phyloP scores from a whole-genome alignment of 2,888 invertebrate genomes.

The Aporophyla lueneburgensis region DNA sequence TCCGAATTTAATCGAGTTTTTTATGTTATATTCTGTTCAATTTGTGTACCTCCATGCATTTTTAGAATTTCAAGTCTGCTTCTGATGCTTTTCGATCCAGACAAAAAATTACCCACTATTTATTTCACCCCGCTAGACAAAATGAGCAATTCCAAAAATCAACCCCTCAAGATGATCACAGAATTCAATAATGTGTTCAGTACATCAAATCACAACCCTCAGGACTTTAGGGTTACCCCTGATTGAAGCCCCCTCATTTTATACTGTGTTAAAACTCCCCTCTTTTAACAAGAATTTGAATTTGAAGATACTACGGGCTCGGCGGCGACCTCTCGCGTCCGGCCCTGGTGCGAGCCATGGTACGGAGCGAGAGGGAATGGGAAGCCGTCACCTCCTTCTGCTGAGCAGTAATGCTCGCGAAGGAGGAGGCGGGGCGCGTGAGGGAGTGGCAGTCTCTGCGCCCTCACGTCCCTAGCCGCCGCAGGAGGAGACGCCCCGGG shows the following conservation, averaged over 20 bases:
- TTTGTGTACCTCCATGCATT: not conserved
- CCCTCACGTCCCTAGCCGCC: too few species aligned
- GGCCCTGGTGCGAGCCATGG: too few species aligned
- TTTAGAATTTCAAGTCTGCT: not conserved
- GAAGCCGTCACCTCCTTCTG: too few species aligned
- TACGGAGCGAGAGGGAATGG: too few species aligned
- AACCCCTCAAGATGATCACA: constrained; percentile 13
- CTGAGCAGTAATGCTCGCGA: too few species aligned
- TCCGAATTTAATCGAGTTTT: not conserved
- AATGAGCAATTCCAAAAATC: constrained; percentile 19
- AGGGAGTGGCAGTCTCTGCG: too few species aligned
- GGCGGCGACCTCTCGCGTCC: too few species aligned
- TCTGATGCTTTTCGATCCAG: not conserved
- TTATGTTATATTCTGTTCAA: not conserved
- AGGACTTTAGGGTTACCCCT: constrained; percentile 71
- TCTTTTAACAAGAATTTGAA: constrained; percentile 75
- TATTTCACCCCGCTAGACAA: not conserved
- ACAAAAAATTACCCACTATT: not conserved
- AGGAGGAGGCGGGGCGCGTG: too few species aligned
- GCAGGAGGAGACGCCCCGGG: too few species aligned
- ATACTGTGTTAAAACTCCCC: constrained; percentile 74
- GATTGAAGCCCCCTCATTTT: constrained; percentile 75
- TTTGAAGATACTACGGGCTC: constrained; percentile 66
- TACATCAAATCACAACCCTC: constrained; percentile 45
- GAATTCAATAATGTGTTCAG: constrained; percentile 47